A percentile compares a stretch with the other conserved stretches of the same genome.
Evolutionary conservation across 2,888 invertebrate species (phyloP).

Genomic region (Diachrysia chrysitis): DNA sequence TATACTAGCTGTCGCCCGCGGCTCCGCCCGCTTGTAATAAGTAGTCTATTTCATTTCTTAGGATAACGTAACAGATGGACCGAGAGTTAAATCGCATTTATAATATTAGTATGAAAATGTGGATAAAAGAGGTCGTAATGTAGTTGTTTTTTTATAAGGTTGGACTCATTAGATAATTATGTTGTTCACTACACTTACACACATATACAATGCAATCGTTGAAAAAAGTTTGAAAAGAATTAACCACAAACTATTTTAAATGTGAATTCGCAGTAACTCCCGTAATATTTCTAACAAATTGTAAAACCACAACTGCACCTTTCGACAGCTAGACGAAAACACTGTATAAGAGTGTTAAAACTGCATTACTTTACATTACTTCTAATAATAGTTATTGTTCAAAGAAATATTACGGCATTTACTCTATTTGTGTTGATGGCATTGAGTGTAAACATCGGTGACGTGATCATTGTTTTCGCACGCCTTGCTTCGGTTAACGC

Average conservation of each 20-base stretch:
- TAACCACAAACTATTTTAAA: neutral
- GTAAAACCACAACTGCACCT: conserved; percentile 37
- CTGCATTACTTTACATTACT: conserved; percentile 5
- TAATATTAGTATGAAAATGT: no score
- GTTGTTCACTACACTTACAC: neutral
- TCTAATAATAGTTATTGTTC: conserved; percentile 39
- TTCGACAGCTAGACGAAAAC: conserved; percentile 21
- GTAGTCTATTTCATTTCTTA: no score
- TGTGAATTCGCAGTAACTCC: conserved; percentile 14
- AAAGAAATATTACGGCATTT: conserved; percentile 35
- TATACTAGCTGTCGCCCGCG: no score
- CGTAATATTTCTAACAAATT: conserved; percentile 42
- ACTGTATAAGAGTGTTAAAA: neutral
- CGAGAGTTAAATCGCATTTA: no score
- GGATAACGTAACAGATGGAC: no score
- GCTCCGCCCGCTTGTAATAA: no score
- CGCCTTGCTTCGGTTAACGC: conserved; percentile 23
- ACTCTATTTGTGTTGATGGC: conserved; percentile 36
- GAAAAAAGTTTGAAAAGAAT: no score
- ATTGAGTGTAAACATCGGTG: conserved; percentile 37
- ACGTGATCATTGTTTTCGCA: conserved; percentile 36
- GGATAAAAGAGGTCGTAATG: no score
- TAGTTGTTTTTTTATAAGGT: no score
- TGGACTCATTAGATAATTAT: no score
- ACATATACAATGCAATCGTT: neutral